Conservation (phyloP, 2,113 vertebrate genomes). For the Tylochromis polylepis region DNA sequence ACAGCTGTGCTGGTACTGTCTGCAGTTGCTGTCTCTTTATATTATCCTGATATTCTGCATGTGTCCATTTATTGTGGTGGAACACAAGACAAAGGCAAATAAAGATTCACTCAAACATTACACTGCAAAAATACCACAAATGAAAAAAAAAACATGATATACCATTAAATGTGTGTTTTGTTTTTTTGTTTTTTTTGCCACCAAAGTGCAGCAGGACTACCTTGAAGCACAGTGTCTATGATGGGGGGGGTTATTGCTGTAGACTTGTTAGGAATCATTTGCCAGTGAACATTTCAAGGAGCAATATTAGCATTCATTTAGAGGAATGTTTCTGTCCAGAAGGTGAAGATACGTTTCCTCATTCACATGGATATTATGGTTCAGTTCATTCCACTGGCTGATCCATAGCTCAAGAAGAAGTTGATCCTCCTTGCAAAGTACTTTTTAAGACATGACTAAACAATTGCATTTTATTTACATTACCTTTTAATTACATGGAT, state of each 20-base stretch:
- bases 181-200: background rate
- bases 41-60: background rate
- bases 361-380: background rate
- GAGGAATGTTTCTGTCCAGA: background rate
- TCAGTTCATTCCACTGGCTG: background rate
- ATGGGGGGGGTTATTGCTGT: background rate
- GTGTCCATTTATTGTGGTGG: background rate
- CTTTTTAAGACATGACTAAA: background rate
- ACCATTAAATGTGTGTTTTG: background rate
- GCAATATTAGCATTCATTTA: background rate
- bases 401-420: background rate
- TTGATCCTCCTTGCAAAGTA: background rate
- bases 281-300: background rate
- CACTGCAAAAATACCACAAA: background rate
- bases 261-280: background rate
- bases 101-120: background rate
- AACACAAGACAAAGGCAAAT: background rate
- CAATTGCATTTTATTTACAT: background rate
- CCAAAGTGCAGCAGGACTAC: background rate
- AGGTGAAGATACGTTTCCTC: background rate
- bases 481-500: background rate
- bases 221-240: background rate
- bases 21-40: background rate
- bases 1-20: background rate
- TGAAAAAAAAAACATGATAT: background rate